phyloP scores from a whole-genome alignment of 2,113 vertebrate genomes.

The Dromaius novaehollandiae region DNA sequence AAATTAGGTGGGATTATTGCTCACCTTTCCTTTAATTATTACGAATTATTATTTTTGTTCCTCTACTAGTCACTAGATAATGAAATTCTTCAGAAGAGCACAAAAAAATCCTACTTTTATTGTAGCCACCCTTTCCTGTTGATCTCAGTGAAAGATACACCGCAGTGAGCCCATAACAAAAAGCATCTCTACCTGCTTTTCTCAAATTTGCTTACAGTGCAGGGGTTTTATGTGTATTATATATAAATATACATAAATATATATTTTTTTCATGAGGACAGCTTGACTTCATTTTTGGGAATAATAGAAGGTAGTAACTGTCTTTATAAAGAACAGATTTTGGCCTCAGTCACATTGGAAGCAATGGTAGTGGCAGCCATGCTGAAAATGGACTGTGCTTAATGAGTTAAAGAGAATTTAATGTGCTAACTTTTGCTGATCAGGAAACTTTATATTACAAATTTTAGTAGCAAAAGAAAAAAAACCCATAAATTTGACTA shows the following conservation, averaged over 20 bases:
- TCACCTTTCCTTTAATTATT: not conserved
- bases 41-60: not conserved
- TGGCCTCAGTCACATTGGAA: not conserved
- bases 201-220: not conserved
- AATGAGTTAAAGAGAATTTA: not conserved
- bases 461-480: not conserved
- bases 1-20: not conserved
- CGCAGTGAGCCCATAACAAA: not conserved
- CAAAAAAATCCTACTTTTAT: not conserved
- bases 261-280: not conserved
- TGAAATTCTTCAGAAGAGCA: not conserved
- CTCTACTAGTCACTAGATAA: not conserved
- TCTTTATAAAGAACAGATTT: not conserved
- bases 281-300: not conserved
- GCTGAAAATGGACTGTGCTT: not conserved
- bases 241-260: too few relatives aligned
- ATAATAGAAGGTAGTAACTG: not conserved
- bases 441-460: not conserved
- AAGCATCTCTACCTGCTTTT: not conserved
- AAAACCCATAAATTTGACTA: rapidly evolving
- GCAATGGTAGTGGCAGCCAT: not conserved
- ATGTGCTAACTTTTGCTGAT: not conserved
- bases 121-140: rapidly evolving
- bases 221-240: not conserved
- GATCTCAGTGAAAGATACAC: not conserved